Conservation (phyloP, 1,140 invertebrate species). For the Medauroidea extradentata region DNA sequence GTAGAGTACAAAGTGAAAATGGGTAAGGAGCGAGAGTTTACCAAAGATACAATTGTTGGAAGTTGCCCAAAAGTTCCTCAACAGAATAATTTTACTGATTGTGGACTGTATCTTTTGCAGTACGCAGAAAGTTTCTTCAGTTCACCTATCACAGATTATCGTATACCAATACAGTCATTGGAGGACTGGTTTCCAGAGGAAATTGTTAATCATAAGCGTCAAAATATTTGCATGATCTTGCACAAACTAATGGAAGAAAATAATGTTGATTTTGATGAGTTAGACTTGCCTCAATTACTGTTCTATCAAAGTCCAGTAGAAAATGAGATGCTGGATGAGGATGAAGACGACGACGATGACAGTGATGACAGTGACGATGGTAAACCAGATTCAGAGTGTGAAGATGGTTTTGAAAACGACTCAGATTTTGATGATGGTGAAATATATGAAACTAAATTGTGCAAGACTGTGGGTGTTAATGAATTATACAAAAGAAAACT, state of each 20-base stretch:
- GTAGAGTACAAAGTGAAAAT: constrained; percentile 81
- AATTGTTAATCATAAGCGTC: constrained; percentile 69
- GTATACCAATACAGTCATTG: constrained; percentile 67
- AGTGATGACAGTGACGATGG: too few species aligned
- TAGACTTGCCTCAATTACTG: constrained; percentile 40
- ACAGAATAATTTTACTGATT: constrained; percentile 95
- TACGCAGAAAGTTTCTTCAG: constrained; percentile 95
- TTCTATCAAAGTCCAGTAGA: constrained; percentile 21
- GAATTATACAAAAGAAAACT: too few species aligned
- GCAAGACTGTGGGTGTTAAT: too few species aligned
- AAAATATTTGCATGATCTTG: constrained; percentile 70
- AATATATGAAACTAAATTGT: too few species aligned
- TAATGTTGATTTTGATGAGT: constrained; percentile 40
- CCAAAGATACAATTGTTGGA: constrained; percentile 77
- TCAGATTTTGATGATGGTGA: too few species aligned
- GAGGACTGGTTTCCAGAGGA: constrained; percentile 71
- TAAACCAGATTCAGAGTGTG: too few species aligned
- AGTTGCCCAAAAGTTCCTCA: constrained; percentile 86
- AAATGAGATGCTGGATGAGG: too few species aligned
- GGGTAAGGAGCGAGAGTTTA: constrained; percentile 61
- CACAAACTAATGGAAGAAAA: constrained; percentile 59
- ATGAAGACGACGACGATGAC: too few species aligned
- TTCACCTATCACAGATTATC: constrained; percentile 70
- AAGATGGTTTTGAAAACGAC: too few species aligned
- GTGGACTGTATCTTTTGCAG: constrained; percentile 91